Evolutionary conservation across 2,113 vertebrate genomes (phyloP).

Genomic region (Gobius niger): DNA sequence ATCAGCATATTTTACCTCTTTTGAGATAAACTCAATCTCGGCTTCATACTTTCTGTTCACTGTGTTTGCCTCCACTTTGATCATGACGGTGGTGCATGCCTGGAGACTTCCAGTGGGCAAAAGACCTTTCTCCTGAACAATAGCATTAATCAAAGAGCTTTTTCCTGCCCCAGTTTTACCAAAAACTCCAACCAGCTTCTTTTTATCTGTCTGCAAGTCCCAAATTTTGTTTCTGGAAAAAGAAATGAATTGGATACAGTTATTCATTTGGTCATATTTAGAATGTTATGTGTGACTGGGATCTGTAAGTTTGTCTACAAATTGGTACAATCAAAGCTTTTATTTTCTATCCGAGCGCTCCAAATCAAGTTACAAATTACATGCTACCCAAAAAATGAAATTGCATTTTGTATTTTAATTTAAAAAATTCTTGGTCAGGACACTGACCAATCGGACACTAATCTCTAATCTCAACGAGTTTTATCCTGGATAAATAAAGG

Average conservation of each 20-base stretch:
- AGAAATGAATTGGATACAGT: neutral
- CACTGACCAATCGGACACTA: no score
- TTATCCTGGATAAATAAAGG: no score
- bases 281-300: no score
- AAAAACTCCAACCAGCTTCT: slow-evolving; percentile 57
- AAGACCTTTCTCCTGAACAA: slow-evolving; percentile 45
- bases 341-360: no score
- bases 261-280: no score
- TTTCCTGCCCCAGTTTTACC: slow-evolving; percentile 66
- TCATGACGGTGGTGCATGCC: slow-evolving; percentile 66
- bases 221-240: slow-evolving; percentile 26
- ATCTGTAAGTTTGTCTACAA: no score
- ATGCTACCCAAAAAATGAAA: no score
- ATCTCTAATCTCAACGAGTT: no score
- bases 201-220: slow-evolving; percentile 36
- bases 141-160: slow-evolving; percentile 64
- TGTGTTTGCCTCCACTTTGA: slow-evolving; percentile 52
- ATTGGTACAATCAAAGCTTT: no score
- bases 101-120: slow-evolving; percentile 45
- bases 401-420: no score
- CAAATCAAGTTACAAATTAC: no score
- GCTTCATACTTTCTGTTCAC: slow-evolving; percentile 35
- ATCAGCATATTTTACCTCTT: slow-evolving; percentile 40
- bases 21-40: slow-evolving; percentile 60
- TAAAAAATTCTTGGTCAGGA: no score